Base-by-base conservation (phyloP, 2,888 invertebrate species). In the Podabrus alpinus region DNA sequence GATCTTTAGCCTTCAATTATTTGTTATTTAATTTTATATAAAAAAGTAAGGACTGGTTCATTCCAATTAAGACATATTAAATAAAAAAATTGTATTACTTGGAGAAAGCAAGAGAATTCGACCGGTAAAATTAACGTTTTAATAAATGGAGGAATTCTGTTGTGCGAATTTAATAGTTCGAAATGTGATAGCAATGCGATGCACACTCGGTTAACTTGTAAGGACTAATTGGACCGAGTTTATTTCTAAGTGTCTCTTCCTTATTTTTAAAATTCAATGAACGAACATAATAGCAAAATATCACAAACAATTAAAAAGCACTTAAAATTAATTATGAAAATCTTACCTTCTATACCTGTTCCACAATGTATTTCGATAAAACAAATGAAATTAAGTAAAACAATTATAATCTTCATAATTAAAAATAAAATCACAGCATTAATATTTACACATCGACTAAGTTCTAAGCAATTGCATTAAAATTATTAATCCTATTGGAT, bases 131-230 rank as follows among this genome's bases (percentile, higher is more conserved):
- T 45, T 68, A 68, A 68, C 16, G 67, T 68, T 68, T 68, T 68
- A 68, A 68, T 68, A 68, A 68, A 68, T 68, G 59, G 29, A 29
- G 59, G 67, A 59, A 68, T 68, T 68, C 67, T 68, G 45, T 68
- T 29, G 67, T 68, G 67, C 67, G 67, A 29, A 59, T 69, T 60
- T 69, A 69, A 69, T 69, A 69, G 69, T 69, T 69, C 69, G 13
- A 69, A 69, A 69, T 60, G 69, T 69, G 69, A 69, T 69, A 69
- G 61, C 69, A 69, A 69, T 69, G 69, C 69, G 60, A 59, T 69
- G 69, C 69, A 69, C 69, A 69, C 69, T 60, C 69, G 69, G 69
- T 69, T 69, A 60, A 60, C 69, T 69, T 69, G 69, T 69, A 69
- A 69, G 69, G 24, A 69, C 69, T 61, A 69, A 69, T 69, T 69